Evolutionary conservation across 2,797 vertebrate genomes (phyloP).

Genomic region (Acipenser ruthenus): DNA sequence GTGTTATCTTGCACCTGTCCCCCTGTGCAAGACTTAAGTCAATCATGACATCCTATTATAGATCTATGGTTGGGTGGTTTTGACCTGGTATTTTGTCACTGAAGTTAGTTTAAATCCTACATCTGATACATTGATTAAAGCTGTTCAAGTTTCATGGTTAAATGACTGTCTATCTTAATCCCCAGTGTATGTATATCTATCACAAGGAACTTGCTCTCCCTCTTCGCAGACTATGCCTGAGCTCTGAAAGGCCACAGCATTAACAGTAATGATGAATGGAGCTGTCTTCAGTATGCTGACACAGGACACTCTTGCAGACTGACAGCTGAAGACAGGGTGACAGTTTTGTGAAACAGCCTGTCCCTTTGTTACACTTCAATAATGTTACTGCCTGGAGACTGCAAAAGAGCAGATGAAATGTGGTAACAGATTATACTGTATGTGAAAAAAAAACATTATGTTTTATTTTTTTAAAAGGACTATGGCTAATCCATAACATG

Average conservation of each 20-base stretch:
- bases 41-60: not conserved
- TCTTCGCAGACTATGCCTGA: not conserved
- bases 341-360: not conserved
- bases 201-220: not conserved
- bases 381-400: not conserved
- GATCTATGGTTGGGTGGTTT: not conserved
- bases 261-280: not conserved
- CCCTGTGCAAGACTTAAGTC: too few relatives aligned
- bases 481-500: too few relatives aligned
- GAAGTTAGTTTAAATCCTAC: not conserved
- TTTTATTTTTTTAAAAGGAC: too few relatives aligned
- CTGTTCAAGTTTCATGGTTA: not conserved
- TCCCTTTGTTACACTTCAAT: not conserved
- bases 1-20: too few relatives aligned
- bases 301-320: not conserved
- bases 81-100: not conserved
- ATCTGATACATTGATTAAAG: not conserved
- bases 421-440: too few relatives aligned
- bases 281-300: not conserved
- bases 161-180: not conserved
- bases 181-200: not conserved
- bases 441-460: too few relatives aligned
- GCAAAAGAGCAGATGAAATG: not conserved
- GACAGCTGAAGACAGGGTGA: not conserved
- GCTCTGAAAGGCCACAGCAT: not conserved